Evolutionary conservation across 2,797 vertebrate species (phyloP).

Genomic region (Pogonophryne albipinna): DNA sequence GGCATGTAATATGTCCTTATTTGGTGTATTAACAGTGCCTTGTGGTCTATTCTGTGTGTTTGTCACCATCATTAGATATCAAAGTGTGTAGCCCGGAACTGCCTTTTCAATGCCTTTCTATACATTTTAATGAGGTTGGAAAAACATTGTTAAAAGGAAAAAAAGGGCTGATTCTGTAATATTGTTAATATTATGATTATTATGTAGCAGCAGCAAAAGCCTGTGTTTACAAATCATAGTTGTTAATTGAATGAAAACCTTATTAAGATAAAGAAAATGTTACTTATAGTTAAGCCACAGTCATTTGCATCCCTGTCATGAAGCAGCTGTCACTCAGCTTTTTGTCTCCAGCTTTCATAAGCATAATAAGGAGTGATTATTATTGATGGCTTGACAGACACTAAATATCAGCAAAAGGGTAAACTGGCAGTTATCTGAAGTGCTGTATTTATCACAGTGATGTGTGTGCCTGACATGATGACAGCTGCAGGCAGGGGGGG

Average conservation of each 20-base stretch:
- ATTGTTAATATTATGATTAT: not conserved
- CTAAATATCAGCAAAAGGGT: conserved; percentile 68
- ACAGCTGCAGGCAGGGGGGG: conserved; percentile 28
- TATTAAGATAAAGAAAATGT: conserved; percentile 6
- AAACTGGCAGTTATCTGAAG: conserved; percentile 66
- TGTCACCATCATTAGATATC: not conserved
- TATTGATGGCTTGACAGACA: conserved; percentile 64
- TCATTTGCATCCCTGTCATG: conserved; percentile 50
- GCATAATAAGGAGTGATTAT: conserved; percentile 57
- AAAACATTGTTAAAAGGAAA: not conserved
- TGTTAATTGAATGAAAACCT: too few relatives aligned
- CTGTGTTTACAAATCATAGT: not conserved
- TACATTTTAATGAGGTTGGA: not conserved
- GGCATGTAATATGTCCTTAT: not conserved
- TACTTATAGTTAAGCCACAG: conserved; percentile 4
- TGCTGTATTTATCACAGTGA: conserved; percentile 56
- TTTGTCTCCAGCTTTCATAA: conserved; percentile 23
- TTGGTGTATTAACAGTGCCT: not conserved
- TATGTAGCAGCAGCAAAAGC: not conserved
- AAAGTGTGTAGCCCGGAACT: not conserved
- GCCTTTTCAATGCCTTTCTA: not conserved
- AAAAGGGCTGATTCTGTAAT: not conserved
- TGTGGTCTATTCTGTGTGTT: conserved; percentile 1
- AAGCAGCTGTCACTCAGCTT: conserved; percentile 30
- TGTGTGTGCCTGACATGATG: conserved; percentile 42